A percentile compares a stretch with the other conserved stretches of the same genome.
phyloP scores from a whole-genome alignment of 2,797 vertebrate species.

The Pseudochirops cupreus region DNA sequence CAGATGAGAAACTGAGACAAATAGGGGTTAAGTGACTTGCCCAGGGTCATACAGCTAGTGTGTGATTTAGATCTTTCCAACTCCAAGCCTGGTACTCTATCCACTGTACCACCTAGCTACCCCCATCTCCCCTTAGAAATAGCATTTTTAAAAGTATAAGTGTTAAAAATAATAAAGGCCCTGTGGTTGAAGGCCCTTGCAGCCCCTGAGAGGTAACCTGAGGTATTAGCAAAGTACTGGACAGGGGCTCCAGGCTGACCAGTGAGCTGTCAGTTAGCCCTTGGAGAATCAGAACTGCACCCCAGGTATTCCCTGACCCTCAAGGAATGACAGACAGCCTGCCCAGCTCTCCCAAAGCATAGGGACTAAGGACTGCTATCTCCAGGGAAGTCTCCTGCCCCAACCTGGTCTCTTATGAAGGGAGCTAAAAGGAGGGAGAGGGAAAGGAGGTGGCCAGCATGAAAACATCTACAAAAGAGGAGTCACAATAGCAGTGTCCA shows the following conservation, averaged over 20 bases:
- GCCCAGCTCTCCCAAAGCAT: background rate
- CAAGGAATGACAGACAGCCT: background rate
- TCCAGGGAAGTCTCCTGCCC: background rate
- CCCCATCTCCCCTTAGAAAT: background rate
- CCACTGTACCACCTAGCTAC: background rate
- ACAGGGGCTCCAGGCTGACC: background rate
- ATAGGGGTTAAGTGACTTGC: background rate
- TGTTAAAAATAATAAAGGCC: background rate
- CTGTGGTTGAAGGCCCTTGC: background rate
- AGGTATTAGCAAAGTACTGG: background rate
- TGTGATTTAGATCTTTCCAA: background rate
- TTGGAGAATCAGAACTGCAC: background rate
- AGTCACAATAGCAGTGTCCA: conserved; percentile 23
- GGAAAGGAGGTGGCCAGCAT: background rate
- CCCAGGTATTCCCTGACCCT: background rate
- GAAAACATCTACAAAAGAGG: background rate
- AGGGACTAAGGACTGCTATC: background rate
- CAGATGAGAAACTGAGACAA: conserved; percentile 1
- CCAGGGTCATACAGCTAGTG: background rate
- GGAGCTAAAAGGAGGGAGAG: conserved; percentile 6
- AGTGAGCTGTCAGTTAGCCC: background rate
- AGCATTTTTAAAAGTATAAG: background rate
- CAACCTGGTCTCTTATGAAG: background rate
- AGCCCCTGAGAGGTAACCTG: background rate
- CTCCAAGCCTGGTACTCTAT: background rate